These are phyloP conservation scores for Drosophila crucigera DNA, from an alignment of 2,888 invertebrate genomes.

Conservation along the genomic window DNA sequence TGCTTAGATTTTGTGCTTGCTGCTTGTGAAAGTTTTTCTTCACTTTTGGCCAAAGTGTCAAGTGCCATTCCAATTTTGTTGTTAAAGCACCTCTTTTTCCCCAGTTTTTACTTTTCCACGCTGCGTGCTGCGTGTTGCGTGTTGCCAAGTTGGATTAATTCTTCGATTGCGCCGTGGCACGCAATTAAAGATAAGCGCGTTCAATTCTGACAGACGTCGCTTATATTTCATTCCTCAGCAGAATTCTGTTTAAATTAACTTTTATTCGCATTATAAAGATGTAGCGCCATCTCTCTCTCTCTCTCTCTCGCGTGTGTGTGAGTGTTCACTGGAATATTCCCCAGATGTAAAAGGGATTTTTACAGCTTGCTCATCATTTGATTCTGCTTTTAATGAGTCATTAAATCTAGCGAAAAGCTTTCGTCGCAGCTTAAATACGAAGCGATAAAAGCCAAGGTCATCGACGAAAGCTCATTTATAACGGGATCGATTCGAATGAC, in stretches of 20 bases:
- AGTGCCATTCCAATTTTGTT: slow-evolving; percentile 51
- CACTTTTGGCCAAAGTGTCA: slow-evolving; percentile 48
- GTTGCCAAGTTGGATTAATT: slow-evolving; percentile 1
- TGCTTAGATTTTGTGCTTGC: slow-evolving; percentile 11
- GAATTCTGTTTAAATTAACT: not conserved
- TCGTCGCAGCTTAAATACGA: not conserved
- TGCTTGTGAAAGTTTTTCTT: slow-evolving; percentile 66
- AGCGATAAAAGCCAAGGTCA: not conserved
- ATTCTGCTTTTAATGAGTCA: not conserved
- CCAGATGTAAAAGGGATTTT: not conserved
- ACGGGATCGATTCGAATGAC: not conserved
- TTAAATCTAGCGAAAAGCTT: not conserved
- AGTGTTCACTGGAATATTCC: not conserved
- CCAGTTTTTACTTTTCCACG: slow-evolving; percentile 37
- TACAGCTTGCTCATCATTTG: not conserved
- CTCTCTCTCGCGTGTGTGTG: not conserved
- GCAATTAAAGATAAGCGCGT: slow-evolving; percentile 50
- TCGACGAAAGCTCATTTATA: not conserved
- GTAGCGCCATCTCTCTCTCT: not conserved
- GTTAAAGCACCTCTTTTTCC: slow-evolving; percentile 46
- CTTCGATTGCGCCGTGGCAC: slow-evolving; percentile 1
- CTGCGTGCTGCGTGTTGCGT: not conserved
- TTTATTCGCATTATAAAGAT: slow-evolving; percentile 3
- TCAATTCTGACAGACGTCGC: slow-evolving; percentile 27
- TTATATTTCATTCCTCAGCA: slow-evolving; percentile 9